Conservation (phyloP, 1,140 invertebrate genomes). For the Pristionchus pacificus region DNA sequence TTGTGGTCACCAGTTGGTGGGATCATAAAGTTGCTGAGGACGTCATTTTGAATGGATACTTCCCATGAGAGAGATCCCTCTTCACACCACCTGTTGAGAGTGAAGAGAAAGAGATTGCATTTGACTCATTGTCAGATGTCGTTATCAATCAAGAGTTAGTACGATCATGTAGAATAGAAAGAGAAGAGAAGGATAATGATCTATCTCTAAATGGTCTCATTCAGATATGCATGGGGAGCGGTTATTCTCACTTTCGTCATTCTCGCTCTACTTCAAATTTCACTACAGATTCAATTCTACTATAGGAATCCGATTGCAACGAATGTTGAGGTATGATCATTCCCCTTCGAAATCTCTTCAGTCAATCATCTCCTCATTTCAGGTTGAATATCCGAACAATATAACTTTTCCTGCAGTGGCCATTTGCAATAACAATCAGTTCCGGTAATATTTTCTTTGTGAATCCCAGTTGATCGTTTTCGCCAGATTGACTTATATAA, state of each 20-base stretch:
- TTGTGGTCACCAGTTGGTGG: too few relatives aligned
- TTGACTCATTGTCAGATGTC: too few relatives aligned
- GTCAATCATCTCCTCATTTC: background rate
- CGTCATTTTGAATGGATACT: too few relatives aligned
- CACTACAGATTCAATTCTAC: slow-evolving; percentile 38
- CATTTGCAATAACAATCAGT: slow-evolving; percentile 57
- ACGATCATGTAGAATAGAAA: too few relatives aligned
- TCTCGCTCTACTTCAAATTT: slow-evolving; percentile 37
- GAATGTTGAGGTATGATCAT: slow-evolving; percentile 41
- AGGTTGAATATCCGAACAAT: slow-evolving; percentile 47
- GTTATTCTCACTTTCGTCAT: slow-evolving; percentile 27
- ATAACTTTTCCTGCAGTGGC: slow-evolving; percentile 54
- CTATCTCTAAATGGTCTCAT: too few relatives aligned
- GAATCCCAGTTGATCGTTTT: background rate
- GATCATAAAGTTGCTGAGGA: too few relatives aligned
- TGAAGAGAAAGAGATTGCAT: too few relatives aligned
- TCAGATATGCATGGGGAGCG: slow-evolving; percentile 26
- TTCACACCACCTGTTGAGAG: too few relatives aligned
- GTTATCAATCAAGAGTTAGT: too few relatives aligned
- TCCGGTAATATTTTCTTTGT: slow-evolving; percentile 34
- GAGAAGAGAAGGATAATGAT: too few relatives aligned
- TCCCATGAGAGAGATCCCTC: too few relatives aligned
- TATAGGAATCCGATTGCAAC: slow-evolving; percentile 42
- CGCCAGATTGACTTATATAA: slow-evolving; percentile 47
- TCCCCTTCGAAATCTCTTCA: background rate